A percentile compares a stretch with the other conserved stretches of the same genome.
phyloP scores from a whole-genome alignment of 2,797 vertebrate species.

The Hylomyscus alleni region DNA sequence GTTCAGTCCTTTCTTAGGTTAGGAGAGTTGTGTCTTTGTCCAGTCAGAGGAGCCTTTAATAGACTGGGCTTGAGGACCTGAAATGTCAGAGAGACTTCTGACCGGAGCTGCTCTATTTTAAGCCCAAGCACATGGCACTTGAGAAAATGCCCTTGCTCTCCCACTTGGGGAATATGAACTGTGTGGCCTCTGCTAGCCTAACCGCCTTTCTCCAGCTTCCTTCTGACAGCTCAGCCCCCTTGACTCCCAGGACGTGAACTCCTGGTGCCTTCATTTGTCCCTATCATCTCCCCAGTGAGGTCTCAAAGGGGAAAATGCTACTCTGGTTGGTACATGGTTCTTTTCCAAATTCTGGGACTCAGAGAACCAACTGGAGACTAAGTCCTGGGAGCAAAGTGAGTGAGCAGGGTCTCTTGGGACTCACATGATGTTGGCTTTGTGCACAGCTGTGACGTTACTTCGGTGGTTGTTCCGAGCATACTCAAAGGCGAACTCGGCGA shows the following conservation, averaged over 20 bases:
- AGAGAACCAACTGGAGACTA: not conserved
- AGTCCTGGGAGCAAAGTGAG: not conserved
- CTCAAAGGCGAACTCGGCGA: slow-evolving; percentile 98
- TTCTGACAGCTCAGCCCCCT: not conserved
- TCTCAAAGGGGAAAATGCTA: not conserved
- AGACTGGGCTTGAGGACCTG: not conserved
- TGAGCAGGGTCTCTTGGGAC: slow-evolving; percentile 74
- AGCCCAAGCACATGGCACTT: not conserved
- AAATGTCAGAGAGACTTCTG: not conserved
- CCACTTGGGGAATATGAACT: not conserved
- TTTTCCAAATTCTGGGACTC: not conserved
- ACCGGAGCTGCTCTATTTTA: not conserved
- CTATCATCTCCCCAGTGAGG: not conserved
- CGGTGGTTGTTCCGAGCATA: slow-evolving; percentile 97
- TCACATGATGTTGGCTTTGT: slow-evolving; percentile 99
- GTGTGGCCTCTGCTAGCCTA: not conserved
- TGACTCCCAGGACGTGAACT: not conserved
- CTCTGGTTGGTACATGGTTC: not conserved
- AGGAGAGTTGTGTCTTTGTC: not conserved
- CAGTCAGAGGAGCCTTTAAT: not conserved
- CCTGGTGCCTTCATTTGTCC: not conserved
- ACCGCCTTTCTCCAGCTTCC: not conserved
- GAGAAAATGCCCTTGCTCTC: not conserved
- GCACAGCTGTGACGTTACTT: slow-evolving; percentile 96
- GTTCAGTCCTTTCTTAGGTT: not conserved